These are phyloP conservation scores for Gadus chalcogrammus DNA, from an alignment of 2,113 vertebrate genomes.

Conservation along the genomic window DNA sequence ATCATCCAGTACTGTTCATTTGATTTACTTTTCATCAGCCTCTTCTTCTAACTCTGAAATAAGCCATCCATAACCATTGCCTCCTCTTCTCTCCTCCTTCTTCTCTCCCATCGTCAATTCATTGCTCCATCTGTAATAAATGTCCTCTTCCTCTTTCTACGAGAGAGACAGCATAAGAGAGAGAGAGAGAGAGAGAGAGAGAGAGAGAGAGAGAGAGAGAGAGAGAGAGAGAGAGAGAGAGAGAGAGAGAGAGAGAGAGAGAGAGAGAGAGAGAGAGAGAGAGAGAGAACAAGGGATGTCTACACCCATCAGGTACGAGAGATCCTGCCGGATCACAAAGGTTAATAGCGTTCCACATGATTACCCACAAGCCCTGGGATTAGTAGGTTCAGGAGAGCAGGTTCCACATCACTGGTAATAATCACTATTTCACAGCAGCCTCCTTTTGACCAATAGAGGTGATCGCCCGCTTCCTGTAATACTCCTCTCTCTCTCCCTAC, in stretches of 20 bases:
- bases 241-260: too few relatives aligned
- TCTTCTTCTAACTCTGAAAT: slow-evolving; percentile 36
- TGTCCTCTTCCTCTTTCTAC: neutral
- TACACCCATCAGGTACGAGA: slow-evolving; percentile 35
- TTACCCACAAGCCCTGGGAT: slow-evolving; percentile 58
- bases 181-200: too few relatives aligned
- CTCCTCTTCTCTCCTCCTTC: slow-evolving; percentile 10
- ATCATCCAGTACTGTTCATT: slow-evolving; percentile 22
- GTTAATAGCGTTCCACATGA: slow-evolving; percentile 67
- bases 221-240: too few relatives aligned
- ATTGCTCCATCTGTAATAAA: slow-evolving; percentile 20
- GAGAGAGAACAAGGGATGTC: neutral
- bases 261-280: too few relatives aligned
- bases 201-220: too few relatives aligned
- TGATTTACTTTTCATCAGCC: slow-evolving; percentile 41
- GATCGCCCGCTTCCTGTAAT: slow-evolving; percentile 18
- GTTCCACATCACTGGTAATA: slow-evolving; percentile 49
- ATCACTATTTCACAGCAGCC: slow-evolving; percentile 49
- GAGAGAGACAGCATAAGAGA: too few relatives aligned
- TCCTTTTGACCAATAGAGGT: slow-evolving; percentile 36
- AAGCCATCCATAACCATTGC: slow-evolving; percentile 29
- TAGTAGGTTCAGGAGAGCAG: slow-evolving; percentile 33
- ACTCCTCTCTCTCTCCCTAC: neutral
- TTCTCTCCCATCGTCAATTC: neutral
- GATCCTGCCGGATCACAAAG: slow-evolving; percentile 39